phyloP scores from a whole-genome alignment of 2,797 vertebrate genomes.

The Eospalax fontanierii region DNA sequence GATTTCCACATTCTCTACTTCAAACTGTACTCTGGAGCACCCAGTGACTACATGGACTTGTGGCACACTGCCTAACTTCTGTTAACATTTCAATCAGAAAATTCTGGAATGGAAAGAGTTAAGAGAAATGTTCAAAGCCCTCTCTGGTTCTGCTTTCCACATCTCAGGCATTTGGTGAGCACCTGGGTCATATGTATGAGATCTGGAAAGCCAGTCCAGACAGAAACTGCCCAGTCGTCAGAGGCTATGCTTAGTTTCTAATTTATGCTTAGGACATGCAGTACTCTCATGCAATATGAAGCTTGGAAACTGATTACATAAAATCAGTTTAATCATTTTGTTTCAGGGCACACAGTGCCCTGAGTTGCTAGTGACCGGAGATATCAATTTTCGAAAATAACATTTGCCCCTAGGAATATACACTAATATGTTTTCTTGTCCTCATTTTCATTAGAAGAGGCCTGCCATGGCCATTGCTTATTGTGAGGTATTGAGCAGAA shows the following conservation, averaged over 20 bases:
- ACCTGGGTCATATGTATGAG: neutral
- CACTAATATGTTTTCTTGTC: slow-evolving; percentile 3
- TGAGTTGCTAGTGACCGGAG: neutral
- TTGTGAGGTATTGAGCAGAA: neutral
- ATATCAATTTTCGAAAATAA: slow-evolving; percentile 56
- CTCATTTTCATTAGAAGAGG: slow-evolving; percentile 43
- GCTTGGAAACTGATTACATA: slow-evolving; percentile 25
- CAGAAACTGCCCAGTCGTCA: slow-evolving; percentile 18
- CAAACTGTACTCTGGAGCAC: neutral
- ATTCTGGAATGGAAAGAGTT: slow-evolving; percentile 28
- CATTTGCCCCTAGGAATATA: slow-evolving; percentile 18
- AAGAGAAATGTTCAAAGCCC: slow-evolving; percentile 9
- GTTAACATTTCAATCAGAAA: slow-evolving; percentile 8
- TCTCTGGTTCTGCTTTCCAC: neutral
- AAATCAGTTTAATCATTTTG: slow-evolving; percentile 57
- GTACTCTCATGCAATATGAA: slow-evolving; percentile 51
- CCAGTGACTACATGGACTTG: neutral
- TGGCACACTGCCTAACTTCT: neutral
- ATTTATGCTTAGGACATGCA: slow-evolving; percentile 65
- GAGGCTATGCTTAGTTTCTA: slow-evolving; percentile 29
- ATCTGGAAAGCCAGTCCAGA: slow-evolving; percentile 51
- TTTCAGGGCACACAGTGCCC: slow-evolving; percentile 8
- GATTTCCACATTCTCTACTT: neutral
- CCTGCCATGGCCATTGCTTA: neutral
- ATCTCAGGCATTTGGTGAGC: neutral